Conservation (phyloP, 2,888 invertebrate species). For the Macaria liturata region DNA sequence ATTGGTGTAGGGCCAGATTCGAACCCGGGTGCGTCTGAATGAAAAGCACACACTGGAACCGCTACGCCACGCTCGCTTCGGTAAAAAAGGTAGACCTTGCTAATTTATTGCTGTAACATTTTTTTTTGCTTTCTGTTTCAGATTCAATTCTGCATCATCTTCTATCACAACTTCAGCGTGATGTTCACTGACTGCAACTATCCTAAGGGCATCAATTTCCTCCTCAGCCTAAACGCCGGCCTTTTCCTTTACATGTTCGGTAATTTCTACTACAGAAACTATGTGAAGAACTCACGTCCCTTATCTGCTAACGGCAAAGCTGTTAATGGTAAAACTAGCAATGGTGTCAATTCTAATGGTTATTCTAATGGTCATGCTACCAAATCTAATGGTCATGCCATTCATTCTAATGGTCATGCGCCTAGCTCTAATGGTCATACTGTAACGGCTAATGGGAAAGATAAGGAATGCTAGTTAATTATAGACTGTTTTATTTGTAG, state of each 20-base stretch:
- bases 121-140: slow-evolving; percentile 49
- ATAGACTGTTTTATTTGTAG: slow-evolving; percentile 34
- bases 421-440: slow-evolving; percentile 2
- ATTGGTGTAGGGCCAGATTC: no score
- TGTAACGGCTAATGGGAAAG: slow-evolving; percentile 40
- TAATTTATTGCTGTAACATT: no score
- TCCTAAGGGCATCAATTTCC: slow-evolving; percentile 86
- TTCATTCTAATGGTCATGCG: slow-evolving; percentile 1
- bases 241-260: slow-evolving; percentile 91
- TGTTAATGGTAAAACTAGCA: slow-evolving; percentile 3
- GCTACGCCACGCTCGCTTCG: no score
- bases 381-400: slow-evolving; percentile 6
- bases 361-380: slow-evolving; percentile 3
- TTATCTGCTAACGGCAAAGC: slow-evolving; percentile 7
- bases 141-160: slow-evolving; percentile 90
- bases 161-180: slow-evolving; percentile 86
- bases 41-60: no score
- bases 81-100: no score
- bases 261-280: slow-evolving; percentile 88
- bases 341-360: slow-evolving; percentile 4
- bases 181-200: slow-evolving; percentile 88
- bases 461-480: slow-evolving; percentile 61
- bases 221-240: slow-evolving; percentile 86
- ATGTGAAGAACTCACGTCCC: slow-evolving; percentile 66
- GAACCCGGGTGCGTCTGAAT: no score